Evolutionary conservation across 1,140 invertebrate genomes (phyloP).

Genomic region (Apolygus lucorum): DNA sequence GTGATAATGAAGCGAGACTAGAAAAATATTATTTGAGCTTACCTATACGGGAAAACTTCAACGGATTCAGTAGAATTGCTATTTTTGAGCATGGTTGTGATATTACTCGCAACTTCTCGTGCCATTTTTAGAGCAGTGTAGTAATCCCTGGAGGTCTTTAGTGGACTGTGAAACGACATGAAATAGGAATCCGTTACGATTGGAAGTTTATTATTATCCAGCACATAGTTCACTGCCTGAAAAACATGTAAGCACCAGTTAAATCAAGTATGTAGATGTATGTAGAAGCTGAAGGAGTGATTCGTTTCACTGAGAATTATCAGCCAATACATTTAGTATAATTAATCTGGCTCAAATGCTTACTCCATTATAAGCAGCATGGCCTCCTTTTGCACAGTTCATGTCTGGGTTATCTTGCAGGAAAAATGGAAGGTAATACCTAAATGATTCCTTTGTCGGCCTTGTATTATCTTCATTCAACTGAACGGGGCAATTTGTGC

Average conservation of each 20-base stretch:
- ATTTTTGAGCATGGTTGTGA: constrained; percentile 64
- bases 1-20: neutral
- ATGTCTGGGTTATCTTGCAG: constrained; percentile 79
- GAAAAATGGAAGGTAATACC: constrained; percentile 77
- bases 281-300: too few relatives aligned
- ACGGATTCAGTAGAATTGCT: constrained; percentile 46
- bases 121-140: constrained; percentile 79
- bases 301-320: too few relatives aligned
- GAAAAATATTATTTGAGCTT: constrained; percentile 4
- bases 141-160: constrained; percentile 86
- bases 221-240: constrained; percentile 51
- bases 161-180: constrained; percentile 89
- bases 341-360: neutral
- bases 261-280: too few relatives aligned
- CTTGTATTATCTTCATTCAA: constrained; percentile 43
- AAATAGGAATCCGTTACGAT: constrained; percentile 70
- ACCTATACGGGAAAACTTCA: constrained; percentile 89
- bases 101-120: constrained; percentile 66
- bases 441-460: constrained; percentile 56
- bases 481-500: constrained; percentile 44
- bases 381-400: constrained; percentile 76
- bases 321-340: too few relatives aligned
- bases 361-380: constrained; percentile 64
- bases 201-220: constrained; percentile 35
- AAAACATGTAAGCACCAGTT: too few relatives aligned